These are phyloP conservation scores for Lasaia peninsularis DNA, from an alignment of 1,140 invertebrate species.

Conservation along the genomic window DNA sequence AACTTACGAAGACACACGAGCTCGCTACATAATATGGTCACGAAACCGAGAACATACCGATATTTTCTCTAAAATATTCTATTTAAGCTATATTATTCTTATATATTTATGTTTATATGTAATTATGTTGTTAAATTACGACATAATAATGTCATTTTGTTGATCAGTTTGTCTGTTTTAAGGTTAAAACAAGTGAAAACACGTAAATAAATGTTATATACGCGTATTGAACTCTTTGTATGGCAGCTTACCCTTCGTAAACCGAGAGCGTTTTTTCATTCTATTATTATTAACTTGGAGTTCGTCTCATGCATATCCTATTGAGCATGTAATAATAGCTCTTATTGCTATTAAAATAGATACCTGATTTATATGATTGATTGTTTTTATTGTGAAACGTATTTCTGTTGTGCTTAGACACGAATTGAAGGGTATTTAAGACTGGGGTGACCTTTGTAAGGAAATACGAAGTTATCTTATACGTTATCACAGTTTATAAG, in stretches of 20 bases:
- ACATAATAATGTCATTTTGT: too few relatives aligned
- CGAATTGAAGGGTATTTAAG: constrained; percentile 8
- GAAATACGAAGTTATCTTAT: neutral
- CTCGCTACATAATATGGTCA: constrained; percentile 34
- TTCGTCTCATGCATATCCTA: neutral
- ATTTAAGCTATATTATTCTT: too few relatives aligned
- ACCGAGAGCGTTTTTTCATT: constrained; percentile 55
- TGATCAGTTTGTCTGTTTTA: neutral
- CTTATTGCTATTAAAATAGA: neutral
- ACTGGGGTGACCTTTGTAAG: constrained; percentile 2
- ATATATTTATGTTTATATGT: too few relatives aligned
- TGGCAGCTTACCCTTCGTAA: constrained; percentile 56
- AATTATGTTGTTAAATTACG: too few relatives aligned
- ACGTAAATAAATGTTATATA: neutral
- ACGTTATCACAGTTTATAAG: constrained; percentile 1
- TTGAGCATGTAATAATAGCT: neutral
- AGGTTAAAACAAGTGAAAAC: neutral
- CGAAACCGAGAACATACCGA: constrained; percentile 27
- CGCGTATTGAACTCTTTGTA: constrained; percentile 37
- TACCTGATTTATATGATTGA: neutral
- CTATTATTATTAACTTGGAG: constrained; percentile 57
- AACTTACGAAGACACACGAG: constrained; percentile 51
- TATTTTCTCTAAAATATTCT: neutral
- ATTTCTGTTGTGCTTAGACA: constrained; percentile 8
- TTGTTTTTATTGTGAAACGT: constrained; percentile 3